A percentile compares a stretch with the other conserved stretches of the same genome.
Evolutionary conservation across 2,113 vertebrate genomes (phyloP).

Genomic region (Ictidomys tridecemlineatus): DNA sequence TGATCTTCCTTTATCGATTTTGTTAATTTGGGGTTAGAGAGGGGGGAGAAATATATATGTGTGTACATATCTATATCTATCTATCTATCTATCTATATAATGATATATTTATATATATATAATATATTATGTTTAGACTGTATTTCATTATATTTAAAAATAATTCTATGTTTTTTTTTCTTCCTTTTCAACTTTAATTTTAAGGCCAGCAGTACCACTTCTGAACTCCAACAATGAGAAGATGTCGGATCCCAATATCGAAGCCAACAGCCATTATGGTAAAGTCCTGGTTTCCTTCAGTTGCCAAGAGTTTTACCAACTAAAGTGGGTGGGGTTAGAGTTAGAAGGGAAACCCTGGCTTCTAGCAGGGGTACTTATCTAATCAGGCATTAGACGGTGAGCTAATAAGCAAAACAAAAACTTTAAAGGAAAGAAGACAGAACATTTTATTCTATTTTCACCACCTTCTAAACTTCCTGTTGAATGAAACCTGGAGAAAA

Average conservation of each 20-base stretch:
- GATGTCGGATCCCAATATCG: conserved; percentile 77
- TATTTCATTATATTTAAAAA: too few relatives aligned
- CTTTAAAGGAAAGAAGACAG: not conserved
- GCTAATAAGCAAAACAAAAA: not conserved
- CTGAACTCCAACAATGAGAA: conserved; percentile 85
- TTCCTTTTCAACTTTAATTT: conserved; percentile 79
- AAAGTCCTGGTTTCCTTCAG: not conserved
- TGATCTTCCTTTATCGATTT: conserved; percentile 30
- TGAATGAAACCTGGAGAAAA: not conserved
- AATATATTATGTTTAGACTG: too few relatives aligned
- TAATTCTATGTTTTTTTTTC: not conserved
- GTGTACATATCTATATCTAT: not conserved
- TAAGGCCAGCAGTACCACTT: conserved; percentile 81
- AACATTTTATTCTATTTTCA: not conserved
- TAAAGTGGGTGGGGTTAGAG: not conserved
- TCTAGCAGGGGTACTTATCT: not conserved
- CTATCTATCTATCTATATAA: too few relatives aligned
- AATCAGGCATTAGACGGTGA: not conserved
- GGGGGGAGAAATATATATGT: not conserved
- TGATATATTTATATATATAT: too few relatives aligned
- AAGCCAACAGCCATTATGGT: conserved; percentile 86
- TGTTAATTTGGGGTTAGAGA: conserved; percentile 28
- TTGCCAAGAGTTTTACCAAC: not conserved
- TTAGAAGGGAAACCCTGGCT: not conserved
- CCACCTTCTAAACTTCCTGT: not conserved